phyloP scores from a whole-genome alignment of 2,888 invertebrate species.

The Galerucella nymphaeae region DNA sequence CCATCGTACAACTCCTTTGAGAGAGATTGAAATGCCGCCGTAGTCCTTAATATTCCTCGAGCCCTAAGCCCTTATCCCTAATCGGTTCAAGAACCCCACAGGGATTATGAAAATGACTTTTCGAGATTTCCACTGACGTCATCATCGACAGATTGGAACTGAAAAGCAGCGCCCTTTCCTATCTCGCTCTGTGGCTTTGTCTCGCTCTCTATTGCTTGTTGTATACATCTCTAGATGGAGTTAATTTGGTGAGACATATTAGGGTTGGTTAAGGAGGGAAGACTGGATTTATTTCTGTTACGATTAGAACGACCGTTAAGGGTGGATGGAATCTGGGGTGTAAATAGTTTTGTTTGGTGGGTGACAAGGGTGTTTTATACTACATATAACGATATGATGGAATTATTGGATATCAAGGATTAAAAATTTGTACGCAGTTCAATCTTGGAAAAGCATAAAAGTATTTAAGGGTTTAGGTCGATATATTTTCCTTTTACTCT shows the following conservation, averaged over 20 bases:
- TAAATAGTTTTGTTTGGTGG: constrained; percentile 26
- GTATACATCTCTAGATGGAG: constrained; percentile 25
- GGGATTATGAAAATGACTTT: constrained; percentile 37
- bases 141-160: constrained; percentile 32
- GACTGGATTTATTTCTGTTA: constrained; percentile 26
- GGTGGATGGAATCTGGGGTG: constrained; percentile 17
- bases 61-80: constrained; percentile 29
- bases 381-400: not conserved
- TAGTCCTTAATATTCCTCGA: constrained; percentile 24
- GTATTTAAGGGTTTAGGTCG: no score
- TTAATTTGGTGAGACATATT: constrained; percentile 29
- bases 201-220: constrained; percentile 14
- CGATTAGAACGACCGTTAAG: constrained; percentile 19
- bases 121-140: constrained; percentile 32
- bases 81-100: constrained; percentile 30
- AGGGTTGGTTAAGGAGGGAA: constrained; percentile 21
- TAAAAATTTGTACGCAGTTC: no score
- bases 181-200: not conserved
- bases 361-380: not conserved
- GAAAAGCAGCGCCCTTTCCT: constrained; percentile 1
- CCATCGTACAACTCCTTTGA: constrained; percentile 23
- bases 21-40: constrained; percentile 26
- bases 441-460: no score
- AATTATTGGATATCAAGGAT: no score
- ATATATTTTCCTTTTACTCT: no score